Percentiles rank a stretch among this genome's conserved stretches.
phyloP scores from a whole-genome alignment of 2,888 invertebrate genomes.

The Aphodius granarius region DNA sequence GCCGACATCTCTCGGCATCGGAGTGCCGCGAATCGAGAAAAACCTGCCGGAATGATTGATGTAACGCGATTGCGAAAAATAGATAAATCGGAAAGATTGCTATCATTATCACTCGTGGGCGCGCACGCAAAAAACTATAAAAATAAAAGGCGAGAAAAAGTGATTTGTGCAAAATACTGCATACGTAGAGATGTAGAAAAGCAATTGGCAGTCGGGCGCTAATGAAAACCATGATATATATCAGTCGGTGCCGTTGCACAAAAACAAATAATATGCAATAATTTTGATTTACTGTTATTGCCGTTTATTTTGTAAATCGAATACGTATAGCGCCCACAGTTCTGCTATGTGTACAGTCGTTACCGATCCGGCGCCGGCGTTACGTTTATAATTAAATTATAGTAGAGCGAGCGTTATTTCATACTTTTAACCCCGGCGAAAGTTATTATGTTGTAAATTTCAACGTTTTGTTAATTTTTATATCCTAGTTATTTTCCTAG shows the following conservation, averaged over 20 bases:
- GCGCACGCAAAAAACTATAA: not conserved
- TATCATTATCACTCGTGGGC: not conserved
- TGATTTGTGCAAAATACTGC: not conserved
- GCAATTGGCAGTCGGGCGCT: not conserved
- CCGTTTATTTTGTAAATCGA: not conserved
- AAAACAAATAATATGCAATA: not conserved
- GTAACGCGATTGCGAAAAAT: not conserved
- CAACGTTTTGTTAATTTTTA: not conserved
- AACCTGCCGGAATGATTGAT: not conserved
- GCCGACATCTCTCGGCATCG: not conserved
- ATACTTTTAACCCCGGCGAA: not conserved
- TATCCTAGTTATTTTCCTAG: too few relatives aligned
- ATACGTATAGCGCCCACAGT: not conserved
- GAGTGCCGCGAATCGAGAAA: not conserved
- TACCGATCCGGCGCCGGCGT: not conserved
- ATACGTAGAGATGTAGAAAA: not conserved
- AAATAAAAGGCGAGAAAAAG: not conserved
- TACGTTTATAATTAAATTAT: not conserved
- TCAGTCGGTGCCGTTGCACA: not conserved
- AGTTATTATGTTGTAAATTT: not conserved
- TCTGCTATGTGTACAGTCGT: not conserved
- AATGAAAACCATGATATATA: not conserved
- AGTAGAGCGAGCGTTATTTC: not conserved
- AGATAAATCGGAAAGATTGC: not conserved
- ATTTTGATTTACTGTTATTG: not conserved